These are phyloP conservation scores for Phrynocephalus versicolor DNA, from an alignment of 2,113 vertebrate genomes.

Conservation along the genomic window DNA sequence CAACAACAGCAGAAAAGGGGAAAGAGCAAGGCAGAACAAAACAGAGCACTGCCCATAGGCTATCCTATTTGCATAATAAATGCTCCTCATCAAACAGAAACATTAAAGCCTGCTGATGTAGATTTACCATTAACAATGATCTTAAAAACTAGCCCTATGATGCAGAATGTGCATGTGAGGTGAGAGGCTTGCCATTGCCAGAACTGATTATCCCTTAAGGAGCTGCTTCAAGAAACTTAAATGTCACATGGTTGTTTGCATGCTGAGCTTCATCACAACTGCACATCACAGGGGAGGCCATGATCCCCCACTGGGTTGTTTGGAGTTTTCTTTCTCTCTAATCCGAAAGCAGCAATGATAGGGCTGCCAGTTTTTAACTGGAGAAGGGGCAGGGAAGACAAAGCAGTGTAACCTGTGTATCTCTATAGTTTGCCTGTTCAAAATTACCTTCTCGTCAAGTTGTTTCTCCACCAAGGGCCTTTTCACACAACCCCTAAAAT, in stretches of 20 bases:
- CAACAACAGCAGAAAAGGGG: neutral
- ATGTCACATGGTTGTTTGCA: constrained; percentile 41
- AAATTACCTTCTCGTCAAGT: neutral
- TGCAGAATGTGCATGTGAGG: constrained; percentile 50
- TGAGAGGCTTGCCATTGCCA: constrained; percentile 36
- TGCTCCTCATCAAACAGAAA: constrained; percentile 63
- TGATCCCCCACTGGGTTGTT: neutral
- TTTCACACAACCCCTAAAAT: too few relatives aligned
- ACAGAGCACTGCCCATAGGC: constrained; percentile 62
- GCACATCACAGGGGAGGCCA: neutral
- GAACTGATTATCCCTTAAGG: constrained; percentile 65
- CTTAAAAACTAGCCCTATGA: constrained; percentile 56
- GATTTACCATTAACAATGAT: constrained; percentile 54
- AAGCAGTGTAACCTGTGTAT: neutral
- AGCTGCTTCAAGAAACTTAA: constrained; percentile 62
- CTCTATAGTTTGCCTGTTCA: neutral
- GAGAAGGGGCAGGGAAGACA: neutral
- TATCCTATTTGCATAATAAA: constrained; percentile 62
- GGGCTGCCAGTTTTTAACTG: too few relatives aligned
- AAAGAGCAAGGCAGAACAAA: constrained; percentile 23
- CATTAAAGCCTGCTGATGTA: constrained; percentile 57
- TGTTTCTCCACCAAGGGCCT: neutral
- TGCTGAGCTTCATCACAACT: constrained; percentile 57
- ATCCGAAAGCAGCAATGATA: neutral
- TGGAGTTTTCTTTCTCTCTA: neutral